A percentile compares a stretch with the other conserved stretches of the same genome.
phyloP scores from a whole-genome alignment of 2,888 invertebrate species.

The Aricia artaxerxes region DNA sequence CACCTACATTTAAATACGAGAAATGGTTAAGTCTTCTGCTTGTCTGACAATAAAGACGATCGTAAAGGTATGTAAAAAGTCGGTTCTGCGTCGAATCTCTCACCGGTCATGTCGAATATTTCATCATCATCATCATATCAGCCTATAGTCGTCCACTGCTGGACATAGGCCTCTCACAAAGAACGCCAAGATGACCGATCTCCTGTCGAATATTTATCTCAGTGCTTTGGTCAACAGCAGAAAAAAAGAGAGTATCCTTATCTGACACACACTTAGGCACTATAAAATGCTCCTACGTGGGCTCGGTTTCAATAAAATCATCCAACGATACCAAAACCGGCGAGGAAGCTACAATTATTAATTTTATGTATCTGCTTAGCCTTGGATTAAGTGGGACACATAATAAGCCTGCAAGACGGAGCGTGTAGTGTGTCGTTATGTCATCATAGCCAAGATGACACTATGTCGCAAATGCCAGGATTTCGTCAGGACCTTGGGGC shows the following conservation, averaged over 20 bases:
- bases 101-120: too few species aligned
- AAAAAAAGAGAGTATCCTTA: too few species aligned
- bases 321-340: too few species aligned
- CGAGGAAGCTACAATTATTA: not conserved
- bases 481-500: constrained; percentile 26
- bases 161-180: too few species aligned
- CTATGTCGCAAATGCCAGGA: constrained; percentile 29
- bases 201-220: too few species aligned
- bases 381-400: not conserved
- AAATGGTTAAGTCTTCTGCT: not conserved
- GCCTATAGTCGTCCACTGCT: too few species aligned
- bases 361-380: not conserved
- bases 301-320: not conserved
- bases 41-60: not conserved
- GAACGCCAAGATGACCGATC: too few species aligned
- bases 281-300: not conserved
- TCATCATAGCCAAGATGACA: constrained; percentile 15
- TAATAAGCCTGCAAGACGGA: constrained; percentile 5
- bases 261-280: too few species aligned
- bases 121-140: too few species aligned
- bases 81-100: too few species aligned
- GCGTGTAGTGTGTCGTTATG: not conserved
- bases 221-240: too few species aligned
- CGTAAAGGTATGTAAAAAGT: not conserved
- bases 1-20: not conserved